These are phyloP conservation scores for Apteryx owenii DNA, from an alignment of 2,113 vertebrate species.

Conservation along the genomic window DNA sequence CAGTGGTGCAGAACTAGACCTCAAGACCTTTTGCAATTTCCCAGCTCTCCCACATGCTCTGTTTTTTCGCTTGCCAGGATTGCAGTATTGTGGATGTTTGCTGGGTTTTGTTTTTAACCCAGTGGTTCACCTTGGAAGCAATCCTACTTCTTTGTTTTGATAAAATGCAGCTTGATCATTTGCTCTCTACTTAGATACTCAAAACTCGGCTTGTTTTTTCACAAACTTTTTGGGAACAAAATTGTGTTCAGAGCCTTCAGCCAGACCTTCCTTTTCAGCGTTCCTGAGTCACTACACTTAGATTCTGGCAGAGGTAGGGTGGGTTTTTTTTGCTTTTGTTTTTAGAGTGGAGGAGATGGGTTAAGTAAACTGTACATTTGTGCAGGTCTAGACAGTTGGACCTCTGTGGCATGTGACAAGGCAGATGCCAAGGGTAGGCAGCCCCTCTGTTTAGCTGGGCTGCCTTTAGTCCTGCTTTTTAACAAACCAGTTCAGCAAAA, in stretches of 20 bases:
- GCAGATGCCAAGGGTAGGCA: background rate
- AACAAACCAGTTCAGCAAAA: background rate
- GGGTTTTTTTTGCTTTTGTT: background rate
- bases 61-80: background rate
- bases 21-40: background rate
- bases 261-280: background rate
- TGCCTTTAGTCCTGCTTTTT: background rate
- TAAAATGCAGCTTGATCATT: background rate
- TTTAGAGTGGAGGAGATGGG: background rate
- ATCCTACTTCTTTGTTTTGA: slow-evolving; percentile 34
- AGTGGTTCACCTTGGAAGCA: slow-evolving; percentile 32
- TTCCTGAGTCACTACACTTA: slow-evolving; percentile 13
- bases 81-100: background rate
- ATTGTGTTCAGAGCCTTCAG: background rate
- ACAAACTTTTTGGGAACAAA: background rate
- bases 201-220: slow-evolving; percentile 31
- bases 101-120: background rate
- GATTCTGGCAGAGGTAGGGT: background rate
- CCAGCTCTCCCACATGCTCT: background rate
- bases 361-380: background rate
- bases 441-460: background rate
- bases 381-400: background rate
- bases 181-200: background rate
- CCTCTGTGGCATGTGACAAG: background rate
- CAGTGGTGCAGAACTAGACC: background rate